Base-by-base conservation (phyloP, 2,888 invertebrate species). In the Palloptera scutellata region DNA sequence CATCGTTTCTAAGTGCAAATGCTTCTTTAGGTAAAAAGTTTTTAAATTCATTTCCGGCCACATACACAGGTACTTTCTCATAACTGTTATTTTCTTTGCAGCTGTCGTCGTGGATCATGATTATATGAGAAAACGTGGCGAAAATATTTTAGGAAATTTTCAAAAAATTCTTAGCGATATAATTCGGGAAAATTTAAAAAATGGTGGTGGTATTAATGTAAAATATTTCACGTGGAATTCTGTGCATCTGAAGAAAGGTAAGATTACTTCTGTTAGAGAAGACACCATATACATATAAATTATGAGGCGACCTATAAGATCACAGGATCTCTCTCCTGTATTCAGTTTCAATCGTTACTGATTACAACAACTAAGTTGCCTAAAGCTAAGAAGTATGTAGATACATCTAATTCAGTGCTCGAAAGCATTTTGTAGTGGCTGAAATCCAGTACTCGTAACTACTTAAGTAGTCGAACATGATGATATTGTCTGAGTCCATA, bases 81-180 rank as follows among this genome's bases (percentile, higher is more conserved):
- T n/a, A n/a, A n/a, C n/a, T 61, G 0, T 12, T 58, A 61, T 40
- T 17, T 15, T 20, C 15, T 2, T 45, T 64, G 6, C 74, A 92
- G 93, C 92, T 19, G 87, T 93, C 70, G 88, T 92, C 10, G 85
- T 93, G 69, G 93, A 93, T 79, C 88, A 88, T 64, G 88, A 89
- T 73, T 92, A 89, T 78, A 87, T 92, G 73, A 87, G 87, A 20
- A 88, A 88, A 51, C 87, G 89, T 71, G 89, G 90, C 74, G 88
- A 89, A 67, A 80, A 86, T 19, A 83, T 88, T 20, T 77, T 89
- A 72, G 86, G 86, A 64, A 86, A 87, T 59, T 85, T 92, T 67
- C 88, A 89, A 78, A 88, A 88, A 72, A 87, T 89, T 73, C 88
- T 92, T 70, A 89, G 88, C 75, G 88, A 89, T 76, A 85, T 89